These are phyloP conservation scores for Phallusia fumigata DNA, from an alignment of 23 tunicate species.

Conservation along the genomic window DNA sequence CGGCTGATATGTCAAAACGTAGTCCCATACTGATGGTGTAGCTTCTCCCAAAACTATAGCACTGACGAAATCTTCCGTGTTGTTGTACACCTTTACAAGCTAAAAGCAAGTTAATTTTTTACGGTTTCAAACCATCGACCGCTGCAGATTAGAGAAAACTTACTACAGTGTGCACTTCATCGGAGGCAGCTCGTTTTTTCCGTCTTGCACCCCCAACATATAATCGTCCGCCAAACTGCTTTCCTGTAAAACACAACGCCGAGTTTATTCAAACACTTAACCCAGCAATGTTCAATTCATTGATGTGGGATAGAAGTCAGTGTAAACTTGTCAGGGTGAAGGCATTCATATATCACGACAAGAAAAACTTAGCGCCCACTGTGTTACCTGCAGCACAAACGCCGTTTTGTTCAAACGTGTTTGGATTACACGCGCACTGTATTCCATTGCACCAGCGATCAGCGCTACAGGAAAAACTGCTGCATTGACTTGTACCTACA, in stretches of 20 bases:
- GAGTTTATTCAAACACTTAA: no score
- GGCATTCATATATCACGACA: no score
- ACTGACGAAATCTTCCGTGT: neutral
- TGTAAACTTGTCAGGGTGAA: no score
- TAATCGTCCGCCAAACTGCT: neutral
- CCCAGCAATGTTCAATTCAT: no score
- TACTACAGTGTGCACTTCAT: neutral
- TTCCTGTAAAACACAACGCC: neutral
- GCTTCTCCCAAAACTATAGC: neutral
- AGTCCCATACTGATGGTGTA: slow-evolving; percentile 1
- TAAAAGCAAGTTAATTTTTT: neutral
- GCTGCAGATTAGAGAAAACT: no score
- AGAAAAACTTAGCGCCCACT: no score
- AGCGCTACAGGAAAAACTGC: neutral
- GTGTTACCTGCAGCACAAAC: neutral
- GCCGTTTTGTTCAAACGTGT: neutral
- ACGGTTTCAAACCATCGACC: no score
- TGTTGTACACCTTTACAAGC: neutral
- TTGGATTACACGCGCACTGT: neutral
- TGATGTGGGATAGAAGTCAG: no score
- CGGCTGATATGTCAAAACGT: neutral
- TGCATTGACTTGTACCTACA: neutral
- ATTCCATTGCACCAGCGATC: neutral
- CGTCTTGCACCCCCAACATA: neutral
- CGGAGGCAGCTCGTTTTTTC: neutral